These are phyloP conservation scores for Neocrepidodera transversa DNA, from an alignment of 2,888 invertebrate species.

Conservation along the genomic window DNA sequence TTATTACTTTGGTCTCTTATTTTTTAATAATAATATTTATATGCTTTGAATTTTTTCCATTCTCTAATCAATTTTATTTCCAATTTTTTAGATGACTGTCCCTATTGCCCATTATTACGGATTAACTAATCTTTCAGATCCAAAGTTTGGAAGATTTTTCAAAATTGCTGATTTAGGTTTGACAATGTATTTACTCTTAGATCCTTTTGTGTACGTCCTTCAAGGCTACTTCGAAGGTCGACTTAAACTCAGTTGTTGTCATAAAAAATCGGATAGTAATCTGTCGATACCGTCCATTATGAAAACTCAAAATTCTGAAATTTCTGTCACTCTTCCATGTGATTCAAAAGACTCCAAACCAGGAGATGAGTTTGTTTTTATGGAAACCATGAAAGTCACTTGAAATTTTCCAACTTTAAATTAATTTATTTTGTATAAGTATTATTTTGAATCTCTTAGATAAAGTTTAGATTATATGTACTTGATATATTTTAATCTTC, in stretches of 20 bases:
- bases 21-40: too few species aligned
- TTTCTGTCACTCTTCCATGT: slow-evolving; percentile 7
- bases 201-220: slow-evolving; percentile 84
- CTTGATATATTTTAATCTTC: too few species aligned
- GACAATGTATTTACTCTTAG: slow-evolving; percentile 81
- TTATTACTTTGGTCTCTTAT: too few species aligned
- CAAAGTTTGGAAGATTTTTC: slow-evolving; percentile 61
- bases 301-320: slow-evolving; percentile 23
- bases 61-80: too few species aligned
- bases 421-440: too few species aligned
- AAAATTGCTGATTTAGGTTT: slow-evolving; percentile 75
- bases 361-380: slow-evolving; percentile 4
- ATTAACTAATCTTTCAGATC: slow-evolving; percentile 34
- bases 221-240: slow-evolving; percentile 64
- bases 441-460: too few species aligned
- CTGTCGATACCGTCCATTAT: slow-evolving; percentile 33
- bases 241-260: slow-evolving; percentile 44
- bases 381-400: slow-evolving; percentile 8
- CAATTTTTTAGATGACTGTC: slow-evolving; percentile 76
- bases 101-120: slow-evolving; percentile 65
- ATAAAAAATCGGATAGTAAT: slow-evolving; percentile 41
- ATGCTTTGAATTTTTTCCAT: too few species aligned
- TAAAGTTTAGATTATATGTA: too few species aligned
- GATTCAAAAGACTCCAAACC: not conserved
- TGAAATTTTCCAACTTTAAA: too few species aligned